Conservation (phyloP, 2,797 vertebrate species). For the Lates japonicus region DNA sequence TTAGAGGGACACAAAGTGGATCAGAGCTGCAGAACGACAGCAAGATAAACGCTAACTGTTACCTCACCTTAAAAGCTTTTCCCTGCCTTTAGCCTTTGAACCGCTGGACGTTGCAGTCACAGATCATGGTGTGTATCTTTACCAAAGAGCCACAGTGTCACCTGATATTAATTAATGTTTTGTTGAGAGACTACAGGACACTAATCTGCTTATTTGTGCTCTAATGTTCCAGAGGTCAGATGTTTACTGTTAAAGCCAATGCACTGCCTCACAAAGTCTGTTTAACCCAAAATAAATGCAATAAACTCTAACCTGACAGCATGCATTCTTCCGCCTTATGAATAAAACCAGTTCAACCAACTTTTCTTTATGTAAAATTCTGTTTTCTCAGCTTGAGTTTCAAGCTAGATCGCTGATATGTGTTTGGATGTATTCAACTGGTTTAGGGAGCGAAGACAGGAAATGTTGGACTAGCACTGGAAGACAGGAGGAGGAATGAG, state of each 20-base stretch:
- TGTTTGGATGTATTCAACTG: slow-evolving; percentile 1
- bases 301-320: background rate
- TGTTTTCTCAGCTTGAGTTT: background rate
- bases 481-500: slow-evolving; percentile 21
- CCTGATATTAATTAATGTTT: too few species aligned
- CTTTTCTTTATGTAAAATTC: background rate
- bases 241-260: slow-evolving; percentile 3
- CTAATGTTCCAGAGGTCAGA: background rate
- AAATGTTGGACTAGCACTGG: slow-evolving; percentile 3
- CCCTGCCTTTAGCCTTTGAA: background rate
- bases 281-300: background rate
- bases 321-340: background rate
- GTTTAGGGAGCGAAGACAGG: slow-evolving; percentile 20
- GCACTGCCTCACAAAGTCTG: background rate
- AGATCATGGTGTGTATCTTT: background rate
- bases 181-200: too few species aligned
- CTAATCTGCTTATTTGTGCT: background rate
- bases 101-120: background rate
- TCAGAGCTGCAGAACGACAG: background rate
- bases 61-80: background rate
- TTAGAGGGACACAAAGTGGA: background rate
- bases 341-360: slow-evolving; percentile 12
- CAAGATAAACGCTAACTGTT: background rate
- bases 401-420: too few species aligned
- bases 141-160: background rate